These are phyloP conservation scores for Melipona quadrifasciata DNA, from an alignment of 1,140 invertebrate species.

Conservation along the genomic window DNA sequence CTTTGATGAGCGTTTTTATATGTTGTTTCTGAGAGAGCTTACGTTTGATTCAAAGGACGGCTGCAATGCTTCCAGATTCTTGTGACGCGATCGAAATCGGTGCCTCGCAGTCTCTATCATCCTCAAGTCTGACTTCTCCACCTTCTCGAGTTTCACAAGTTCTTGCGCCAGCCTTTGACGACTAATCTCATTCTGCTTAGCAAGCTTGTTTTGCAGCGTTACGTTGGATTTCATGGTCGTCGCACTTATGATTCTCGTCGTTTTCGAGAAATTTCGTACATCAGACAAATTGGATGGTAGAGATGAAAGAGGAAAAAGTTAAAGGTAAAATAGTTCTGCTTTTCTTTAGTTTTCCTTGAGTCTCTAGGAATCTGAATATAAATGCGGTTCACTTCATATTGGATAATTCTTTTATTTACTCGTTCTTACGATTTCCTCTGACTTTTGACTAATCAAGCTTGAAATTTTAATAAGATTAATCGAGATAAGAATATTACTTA, in stretches of 20 bases:
- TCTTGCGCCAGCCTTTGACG: slow-evolving; percentile 46
- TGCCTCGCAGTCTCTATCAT: slow-evolving; percentile 57
- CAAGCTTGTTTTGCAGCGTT: slow-evolving; percentile 44
- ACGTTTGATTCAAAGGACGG: slow-evolving; percentile 45
- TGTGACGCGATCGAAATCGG: slow-evolving; percentile 53
- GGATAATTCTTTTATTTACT: neutral
- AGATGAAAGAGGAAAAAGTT: neutral
- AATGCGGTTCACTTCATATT: slow-evolving; percentile 11
- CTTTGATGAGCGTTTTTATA: neutral
- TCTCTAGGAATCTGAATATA: neutral
- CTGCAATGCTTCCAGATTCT: slow-evolving; percentile 29
- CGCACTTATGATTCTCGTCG: neutral
- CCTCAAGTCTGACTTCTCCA: slow-evolving; percentile 50
- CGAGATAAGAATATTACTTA: neutral
- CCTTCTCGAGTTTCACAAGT: slow-evolving; percentile 50
- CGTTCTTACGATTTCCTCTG: neutral
- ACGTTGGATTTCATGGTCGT: slow-evolving; percentile 37
- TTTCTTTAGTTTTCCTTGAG: neutral
- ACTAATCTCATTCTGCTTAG: slow-evolving; percentile 53
- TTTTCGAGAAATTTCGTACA: slow-evolving; percentile 2
- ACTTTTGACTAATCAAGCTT: neutral
- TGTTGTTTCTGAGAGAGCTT: slow-evolving; percentile 10
- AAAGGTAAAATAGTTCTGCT: neutral
- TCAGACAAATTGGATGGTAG: neutral
- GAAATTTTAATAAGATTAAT: neutral